Conservation (phyloP, 2,797 vertebrate genomes). For the Sebastolobus altivelis region DNA sequence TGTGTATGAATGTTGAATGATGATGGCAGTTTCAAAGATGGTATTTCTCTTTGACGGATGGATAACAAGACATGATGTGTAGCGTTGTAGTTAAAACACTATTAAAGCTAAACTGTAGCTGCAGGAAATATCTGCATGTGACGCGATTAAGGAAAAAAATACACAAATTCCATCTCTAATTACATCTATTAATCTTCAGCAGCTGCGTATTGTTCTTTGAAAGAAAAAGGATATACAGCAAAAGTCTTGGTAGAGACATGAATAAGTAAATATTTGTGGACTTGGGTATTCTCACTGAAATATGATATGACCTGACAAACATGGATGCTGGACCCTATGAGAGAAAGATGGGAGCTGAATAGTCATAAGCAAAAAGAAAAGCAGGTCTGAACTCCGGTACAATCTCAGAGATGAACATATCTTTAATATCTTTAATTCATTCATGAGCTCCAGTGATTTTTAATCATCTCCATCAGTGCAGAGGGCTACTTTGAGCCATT, state of each 20-base stretch:
- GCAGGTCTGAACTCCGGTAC: background rate
- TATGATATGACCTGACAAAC: background rate
- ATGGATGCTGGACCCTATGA: background rate
- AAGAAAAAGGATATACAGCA: background rate
- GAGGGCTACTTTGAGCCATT: conserved; percentile 32
- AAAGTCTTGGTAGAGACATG: too few species aligned
- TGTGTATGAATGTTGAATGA: background rate
- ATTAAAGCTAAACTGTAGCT: too few species aligned
- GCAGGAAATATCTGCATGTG: background rate
- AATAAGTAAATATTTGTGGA: background rate
- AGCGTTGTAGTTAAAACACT: background rate
- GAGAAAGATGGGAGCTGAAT: background rate
- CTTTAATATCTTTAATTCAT: conserved; percentile 19
- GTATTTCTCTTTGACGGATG: background rate
- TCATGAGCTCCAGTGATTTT: conserved; percentile 21
- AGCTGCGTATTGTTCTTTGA: background rate
- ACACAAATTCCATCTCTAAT: background rate
- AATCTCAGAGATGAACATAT: background rate
- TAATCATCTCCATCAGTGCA: conserved; percentile 29
- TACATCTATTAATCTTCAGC: background rate
- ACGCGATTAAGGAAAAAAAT: background rate
- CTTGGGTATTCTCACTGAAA: background rate
- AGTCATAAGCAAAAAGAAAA: background rate
- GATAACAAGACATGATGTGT: background rate
- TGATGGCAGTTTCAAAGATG: background rate